A percentile compares a stretch with the other conserved stretches of the same genome.
These are phyloP conservation scores for Apodemus speciosus DNA, from an alignment of 2,113 vertebrate species.

Conservation along the genomic window DNA sequence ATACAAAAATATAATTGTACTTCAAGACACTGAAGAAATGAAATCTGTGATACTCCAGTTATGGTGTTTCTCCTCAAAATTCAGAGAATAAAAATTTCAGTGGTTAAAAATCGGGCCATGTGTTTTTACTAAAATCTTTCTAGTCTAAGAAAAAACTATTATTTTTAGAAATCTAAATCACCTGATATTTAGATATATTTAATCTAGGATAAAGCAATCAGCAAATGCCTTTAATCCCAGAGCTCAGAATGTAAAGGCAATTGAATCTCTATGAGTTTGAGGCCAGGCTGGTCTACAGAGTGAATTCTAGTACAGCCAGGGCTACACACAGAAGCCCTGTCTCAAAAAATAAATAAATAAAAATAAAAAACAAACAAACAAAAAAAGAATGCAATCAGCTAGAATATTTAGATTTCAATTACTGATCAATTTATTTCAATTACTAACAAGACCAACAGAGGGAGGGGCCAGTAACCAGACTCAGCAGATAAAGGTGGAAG, in stretches of 20 bases:
- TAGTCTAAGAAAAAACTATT: slow-evolving; percentile 35
- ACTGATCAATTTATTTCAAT: neutral
- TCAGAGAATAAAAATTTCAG: slow-evolving; percentile 32
- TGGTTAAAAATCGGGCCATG: neutral
- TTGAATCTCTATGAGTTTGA: too few relatives aligned
- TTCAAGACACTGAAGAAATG: slow-evolving; percentile 4
- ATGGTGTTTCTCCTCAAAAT: slow-evolving; percentile 25
- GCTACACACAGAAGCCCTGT: too few relatives aligned
- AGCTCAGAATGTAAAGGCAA: too few relatives aligned
- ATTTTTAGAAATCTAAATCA: neutral
- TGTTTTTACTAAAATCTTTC: slow-evolving; percentile 29
- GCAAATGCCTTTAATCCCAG: too few relatives aligned
- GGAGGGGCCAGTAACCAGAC: neutral
- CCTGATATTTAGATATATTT: neutral
- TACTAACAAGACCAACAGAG: neutral
- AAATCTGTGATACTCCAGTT: slow-evolving; percentile 11
- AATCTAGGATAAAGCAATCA: slow-evolving; percentile 9
- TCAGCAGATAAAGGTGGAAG: neutral
- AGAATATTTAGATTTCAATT: slow-evolving; percentile 6
- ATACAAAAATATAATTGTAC: neutral
- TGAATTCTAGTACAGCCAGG: too few relatives aligned
- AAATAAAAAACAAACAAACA: too few relatives aligned
- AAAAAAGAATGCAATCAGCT: neutral
- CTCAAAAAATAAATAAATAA: too few relatives aligned
- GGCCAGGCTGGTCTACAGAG: too few relatives aligned